These are phyloP conservation scores for Pedionomus torquatus DNA, from an alignment of 2,113 vertebrate genomes.

Conservation along the genomic window DNA sequence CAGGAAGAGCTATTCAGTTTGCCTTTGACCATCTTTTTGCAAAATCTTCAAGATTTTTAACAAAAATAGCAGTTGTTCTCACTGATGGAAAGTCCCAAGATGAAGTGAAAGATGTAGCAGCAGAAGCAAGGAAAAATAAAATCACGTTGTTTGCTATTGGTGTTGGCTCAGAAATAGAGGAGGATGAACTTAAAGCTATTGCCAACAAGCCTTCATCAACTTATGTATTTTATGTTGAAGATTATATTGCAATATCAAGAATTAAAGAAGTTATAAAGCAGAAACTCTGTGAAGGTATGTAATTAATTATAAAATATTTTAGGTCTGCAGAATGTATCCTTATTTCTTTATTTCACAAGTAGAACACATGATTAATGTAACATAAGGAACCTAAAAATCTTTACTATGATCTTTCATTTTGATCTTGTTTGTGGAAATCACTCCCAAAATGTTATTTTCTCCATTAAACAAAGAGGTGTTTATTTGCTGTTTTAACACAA, in stretches of 20 bases:
- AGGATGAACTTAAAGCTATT: conserved; percentile 88
- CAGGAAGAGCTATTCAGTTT: conserved; percentile 93
- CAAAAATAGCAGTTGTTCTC: conserved; percentile 93
- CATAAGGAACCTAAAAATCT: neutral
- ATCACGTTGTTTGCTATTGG: conserved; percentile 96
- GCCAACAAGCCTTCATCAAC: conserved; percentile 94
- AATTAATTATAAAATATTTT: neutral
- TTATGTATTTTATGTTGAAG: conserved; percentile 94
- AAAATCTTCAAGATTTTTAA: conserved; percentile 89
- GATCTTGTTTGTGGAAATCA: neutral
- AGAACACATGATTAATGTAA: neutral
- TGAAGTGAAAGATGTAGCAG: conserved; percentile 88
- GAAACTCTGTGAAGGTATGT: conserved; percentile 96
- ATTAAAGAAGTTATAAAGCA: conserved; percentile 96
- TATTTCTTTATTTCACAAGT: neutral
- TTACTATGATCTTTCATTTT: neutral
- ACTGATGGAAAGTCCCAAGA: conserved; percentile 98
- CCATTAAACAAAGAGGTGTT: neutral
- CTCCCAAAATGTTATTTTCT: neutral
- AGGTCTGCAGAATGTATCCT: neutral
- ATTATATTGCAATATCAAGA: conserved; percentile 95
- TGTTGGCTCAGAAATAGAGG: conserved; percentile 91
- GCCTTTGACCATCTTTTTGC: conserved; percentile 90
- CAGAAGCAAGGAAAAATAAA: conserved; percentile 90
- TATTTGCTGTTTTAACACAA: neutral